phyloP scores from a whole-genome alignment of 2,797 vertebrate species.

The Pelochelys cantorii region DNA sequence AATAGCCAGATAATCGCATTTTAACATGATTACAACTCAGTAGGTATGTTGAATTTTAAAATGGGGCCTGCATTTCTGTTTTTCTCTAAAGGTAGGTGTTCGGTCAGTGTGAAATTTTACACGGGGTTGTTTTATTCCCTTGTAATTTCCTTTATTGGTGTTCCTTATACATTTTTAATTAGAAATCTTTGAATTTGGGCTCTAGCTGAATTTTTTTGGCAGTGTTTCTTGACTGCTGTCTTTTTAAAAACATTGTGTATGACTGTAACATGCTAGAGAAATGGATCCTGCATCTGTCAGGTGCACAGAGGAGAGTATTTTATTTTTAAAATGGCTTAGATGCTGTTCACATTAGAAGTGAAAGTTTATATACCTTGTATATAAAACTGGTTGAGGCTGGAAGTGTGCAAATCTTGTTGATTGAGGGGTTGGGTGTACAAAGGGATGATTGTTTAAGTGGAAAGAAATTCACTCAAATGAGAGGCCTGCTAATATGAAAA shows the following conservation, averaged over 20 bases:
- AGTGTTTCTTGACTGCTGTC: background rate
- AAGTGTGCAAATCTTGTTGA: background rate
- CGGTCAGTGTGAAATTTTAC: slow-evolving; percentile 13
- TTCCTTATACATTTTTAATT: slow-evolving; percentile 2
- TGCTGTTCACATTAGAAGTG: too few species aligned
- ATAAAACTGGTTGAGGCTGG: background rate
- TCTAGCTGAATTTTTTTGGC: background rate
- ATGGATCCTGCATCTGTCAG: background rate
- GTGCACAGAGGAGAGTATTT: background rate
- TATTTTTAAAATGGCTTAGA: background rate
- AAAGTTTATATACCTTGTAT: background rate
- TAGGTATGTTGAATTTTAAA: background rate
- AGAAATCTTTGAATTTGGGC: background rate
- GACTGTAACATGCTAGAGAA: background rate
- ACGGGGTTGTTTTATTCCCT: background rate
- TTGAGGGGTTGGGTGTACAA: background rate
- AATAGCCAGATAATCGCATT: too few species aligned
- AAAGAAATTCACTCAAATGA: background rate
- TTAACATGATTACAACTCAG: too few species aligned
- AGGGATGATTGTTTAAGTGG: background rate
- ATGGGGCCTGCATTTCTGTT: background rate
- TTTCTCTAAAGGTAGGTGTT: background rate
- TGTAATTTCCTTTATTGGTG: background rate
- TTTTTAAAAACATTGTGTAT: background rate
- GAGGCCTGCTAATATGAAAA: background rate